Conservation (phyloP, 1,140 invertebrate species). For the Hestina assimilis region DNA sequence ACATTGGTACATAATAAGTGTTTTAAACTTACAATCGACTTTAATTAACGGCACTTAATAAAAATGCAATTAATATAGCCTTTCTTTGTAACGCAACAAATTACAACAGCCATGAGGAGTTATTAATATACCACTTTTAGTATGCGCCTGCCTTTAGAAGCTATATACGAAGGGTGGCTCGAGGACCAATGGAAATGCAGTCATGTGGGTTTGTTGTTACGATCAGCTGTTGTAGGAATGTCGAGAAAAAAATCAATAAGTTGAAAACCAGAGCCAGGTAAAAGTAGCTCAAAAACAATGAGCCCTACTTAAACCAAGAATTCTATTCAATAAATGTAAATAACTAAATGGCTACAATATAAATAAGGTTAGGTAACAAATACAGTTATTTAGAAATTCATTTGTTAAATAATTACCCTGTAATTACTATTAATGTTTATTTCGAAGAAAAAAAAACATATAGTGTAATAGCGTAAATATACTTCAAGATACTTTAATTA, state of each 20-base stretch:
- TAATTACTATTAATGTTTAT: too few relatives aligned
- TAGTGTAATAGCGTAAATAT: too few relatives aligned
- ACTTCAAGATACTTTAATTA: too few relatives aligned
- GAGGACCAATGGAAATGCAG: slow-evolving; percentile 11
- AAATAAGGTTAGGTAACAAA: too few relatives aligned
- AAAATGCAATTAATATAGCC: slow-evolving; percentile 4
- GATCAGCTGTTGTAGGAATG: slow-evolving; percentile 67
- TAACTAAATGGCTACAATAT: too few relatives aligned
- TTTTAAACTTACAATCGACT: slow-evolving; percentile 17
- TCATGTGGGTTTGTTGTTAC: slow-evolving; percentile 43
- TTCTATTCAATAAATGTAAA: too few relatives aligned
- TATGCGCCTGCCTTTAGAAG: not conserved
- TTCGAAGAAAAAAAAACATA: too few relatives aligned
- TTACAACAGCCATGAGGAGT: not conserved
- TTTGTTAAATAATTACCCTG: too few relatives aligned
- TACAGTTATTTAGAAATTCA: too few relatives aligned
- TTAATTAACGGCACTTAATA: slow-evolving; percentile 17
- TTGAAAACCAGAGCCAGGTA: slow-evolving; percentile 43
- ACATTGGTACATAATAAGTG: slow-evolving; percentile 21
- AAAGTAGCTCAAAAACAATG: slow-evolving; percentile 35
- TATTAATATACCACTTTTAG: not conserved
- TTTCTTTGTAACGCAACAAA: not conserved
- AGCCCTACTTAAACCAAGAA: slow-evolving; percentile 4
- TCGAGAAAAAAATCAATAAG: slow-evolving; percentile 56
- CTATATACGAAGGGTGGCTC: not conserved